Evolutionary conservation across 2,113 vertebrate species (phyloP).

Genomic region (Anguilla rostrata): DNA sequence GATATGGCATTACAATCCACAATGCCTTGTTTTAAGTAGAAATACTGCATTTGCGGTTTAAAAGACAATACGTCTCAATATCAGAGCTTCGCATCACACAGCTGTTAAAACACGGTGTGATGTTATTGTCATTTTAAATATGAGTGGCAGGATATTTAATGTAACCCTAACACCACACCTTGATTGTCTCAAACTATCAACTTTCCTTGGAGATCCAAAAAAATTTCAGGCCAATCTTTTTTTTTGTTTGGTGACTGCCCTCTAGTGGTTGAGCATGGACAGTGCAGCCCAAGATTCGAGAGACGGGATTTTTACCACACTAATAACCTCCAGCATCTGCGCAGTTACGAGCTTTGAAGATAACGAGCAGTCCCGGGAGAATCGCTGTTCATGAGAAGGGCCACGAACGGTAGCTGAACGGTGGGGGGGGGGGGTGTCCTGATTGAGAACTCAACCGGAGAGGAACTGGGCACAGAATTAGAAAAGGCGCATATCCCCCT

Average conservation of each 20-base stretch:
- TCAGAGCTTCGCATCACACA: neutral
- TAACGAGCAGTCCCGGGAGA: constrained; percentile 3
- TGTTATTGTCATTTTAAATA: neutral
- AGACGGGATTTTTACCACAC: neutral
- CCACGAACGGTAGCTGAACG: neutral
- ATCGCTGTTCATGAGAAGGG: neutral
- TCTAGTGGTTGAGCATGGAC: neutral
- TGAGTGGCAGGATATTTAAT: neutral
- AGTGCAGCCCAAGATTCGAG: neutral
- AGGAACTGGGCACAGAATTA: neutral
- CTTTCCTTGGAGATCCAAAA: neutral
- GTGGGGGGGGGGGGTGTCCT: neutral
- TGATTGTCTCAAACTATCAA: neutral
- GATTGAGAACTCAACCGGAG: neutral
- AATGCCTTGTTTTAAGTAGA: neutral
- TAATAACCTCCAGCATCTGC: constrained; percentile 6
- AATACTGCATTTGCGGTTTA: neutral
- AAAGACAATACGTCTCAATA: neutral
- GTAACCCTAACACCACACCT: neutral
- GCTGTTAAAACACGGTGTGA: neutral
- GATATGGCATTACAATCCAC: neutral
- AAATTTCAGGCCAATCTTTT: neutral
- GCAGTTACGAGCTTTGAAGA: constrained; percentile 8
- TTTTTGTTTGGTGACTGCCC: constrained; percentile 12
- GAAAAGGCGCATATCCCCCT: neutral